These are phyloP conservation scores for Pachyseris speciosa DNA, from an alignment of 64 coral and sea anemone species.

Conservation along the genomic window DNA sequence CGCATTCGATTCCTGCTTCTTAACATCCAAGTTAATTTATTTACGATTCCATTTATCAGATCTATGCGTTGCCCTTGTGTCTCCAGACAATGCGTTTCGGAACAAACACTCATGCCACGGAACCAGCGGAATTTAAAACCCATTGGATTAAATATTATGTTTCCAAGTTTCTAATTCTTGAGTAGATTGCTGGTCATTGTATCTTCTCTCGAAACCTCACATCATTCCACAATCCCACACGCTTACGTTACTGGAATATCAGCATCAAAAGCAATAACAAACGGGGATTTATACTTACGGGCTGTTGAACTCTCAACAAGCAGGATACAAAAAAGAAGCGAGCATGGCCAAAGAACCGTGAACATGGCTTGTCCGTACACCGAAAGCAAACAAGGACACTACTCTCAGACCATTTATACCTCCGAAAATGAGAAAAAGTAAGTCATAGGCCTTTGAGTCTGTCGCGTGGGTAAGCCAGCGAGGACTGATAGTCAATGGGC, in stretches of 20 bases:
- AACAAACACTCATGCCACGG: too few relatives aligned
- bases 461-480: neutral
- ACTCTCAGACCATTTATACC: neutral
- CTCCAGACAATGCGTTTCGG: too few relatives aligned
- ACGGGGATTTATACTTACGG: neutral
- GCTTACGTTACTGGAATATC: conserved; percentile 5
- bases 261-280: neutral
- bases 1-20: too few relatives aligned
- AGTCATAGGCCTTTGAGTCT: neutral
- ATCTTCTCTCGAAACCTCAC: too few relatives aligned
- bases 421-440: neutral
- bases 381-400: neutral
- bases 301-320: neutral
- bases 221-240: too few relatives aligned
- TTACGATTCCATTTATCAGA: too few relatives aligned
- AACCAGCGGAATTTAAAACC: too few relatives aligned
- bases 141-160: too few relatives aligned
- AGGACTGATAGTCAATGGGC: neutral
- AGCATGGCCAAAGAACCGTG: neutral
- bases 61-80: too few relatives aligned
- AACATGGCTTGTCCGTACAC: neutral
- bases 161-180: too few relatives aligned
- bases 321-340: neutral
- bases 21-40: too few relatives aligned
- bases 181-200: too few relatives aligned